Conservation (phyloP, 2,113 vertebrate species). For the Numenius arquata region DNA sequence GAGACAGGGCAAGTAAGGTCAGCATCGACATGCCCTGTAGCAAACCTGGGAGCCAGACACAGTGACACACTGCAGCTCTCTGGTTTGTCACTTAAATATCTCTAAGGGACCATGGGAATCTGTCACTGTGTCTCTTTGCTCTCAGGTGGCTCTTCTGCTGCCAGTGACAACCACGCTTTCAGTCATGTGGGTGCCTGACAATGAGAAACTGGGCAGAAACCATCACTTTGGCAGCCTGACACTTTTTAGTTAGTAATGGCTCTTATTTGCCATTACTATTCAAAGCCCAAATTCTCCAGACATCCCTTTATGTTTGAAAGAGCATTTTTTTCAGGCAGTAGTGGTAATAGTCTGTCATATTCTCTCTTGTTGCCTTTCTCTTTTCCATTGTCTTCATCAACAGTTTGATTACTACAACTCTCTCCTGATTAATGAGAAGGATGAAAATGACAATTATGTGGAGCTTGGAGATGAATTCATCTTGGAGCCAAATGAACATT, state of each 20-base stretch:
- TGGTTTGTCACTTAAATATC: not conserved
- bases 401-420: slow-evolving; percentile 96
- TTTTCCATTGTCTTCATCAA: not conserved
- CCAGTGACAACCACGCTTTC: not conserved
- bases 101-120: too few species aligned
- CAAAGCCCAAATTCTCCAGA: not conserved
- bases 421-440: slow-evolving; percentile 84
- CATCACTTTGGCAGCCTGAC: not conserved
- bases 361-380: not conserved
- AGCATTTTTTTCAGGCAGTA: not conserved
- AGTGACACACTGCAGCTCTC: not conserved
- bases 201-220: not conserved
- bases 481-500: slow-evolving; percentile 89
- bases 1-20: not conserved
- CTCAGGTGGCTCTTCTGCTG: not conserved
- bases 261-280: not conserved
- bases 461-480: slow-evolving; percentile 88
- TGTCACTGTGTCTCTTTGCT: too few species aligned
- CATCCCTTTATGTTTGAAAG: not conserved
- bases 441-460: slow-evolving; percentile 81
- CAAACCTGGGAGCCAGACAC: not conserved
- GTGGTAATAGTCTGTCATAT: not conserved
- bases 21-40: not conserved
- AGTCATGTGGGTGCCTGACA: not conserved
- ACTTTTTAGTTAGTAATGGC: not conserved